Evolutionary conservation across 1,140 invertebrate species (phyloP), one percentile per base, ranked within the genome.

Genomic region (Trichomalopsis sarcophagae): DNA sequence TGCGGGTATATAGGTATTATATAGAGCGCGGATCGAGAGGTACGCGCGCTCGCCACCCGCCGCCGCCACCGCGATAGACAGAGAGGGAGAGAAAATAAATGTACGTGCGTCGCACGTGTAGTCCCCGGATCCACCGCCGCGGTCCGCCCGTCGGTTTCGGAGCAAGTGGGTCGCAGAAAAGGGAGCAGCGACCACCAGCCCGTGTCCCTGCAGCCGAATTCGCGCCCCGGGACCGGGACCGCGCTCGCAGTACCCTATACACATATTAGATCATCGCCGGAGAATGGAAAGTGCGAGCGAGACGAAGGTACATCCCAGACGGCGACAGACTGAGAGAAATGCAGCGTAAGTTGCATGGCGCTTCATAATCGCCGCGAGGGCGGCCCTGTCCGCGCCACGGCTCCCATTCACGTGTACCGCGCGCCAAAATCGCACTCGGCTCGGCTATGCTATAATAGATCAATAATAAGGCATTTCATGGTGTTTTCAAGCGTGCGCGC

Each of bases 391-490:
- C 7, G 66, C 17, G 66, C 6, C 2, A 55, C 17, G 17, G 55
- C 68, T 79, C 66, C 83, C 82, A 87, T 88, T 90, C 88, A 91
- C 91, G 89, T 89, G 89, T 87, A 85, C 79, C 81, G 89, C 89
- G 88, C 89, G 89, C 90, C 90, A 90, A 90, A 86, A 89, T 87
- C 55, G 88, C 89, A 90, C 89, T 90, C 89, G 88, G 89, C 90
- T 27, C 27, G 27, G 27, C 27, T 27, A 27, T 27, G 27, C 27
- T 91, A 90, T 92, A 92, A 92, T 93, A 92, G 92, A 92, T 93
- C 92, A 93, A 93, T 92, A 92, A 93, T 93, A 92, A 93, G 90
- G 89, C 91, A 92, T 93, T 92, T 93, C 83, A 83, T 82, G 68
- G 33, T 87, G 62, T 87, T 86, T 86, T 74, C 86, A 84, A 23